Evolutionary conservation across 1,140 invertebrate species (phyloP), one percentile per base, ranked within the genome.

Genomic region (Drosophila paulistorum): DNA sequence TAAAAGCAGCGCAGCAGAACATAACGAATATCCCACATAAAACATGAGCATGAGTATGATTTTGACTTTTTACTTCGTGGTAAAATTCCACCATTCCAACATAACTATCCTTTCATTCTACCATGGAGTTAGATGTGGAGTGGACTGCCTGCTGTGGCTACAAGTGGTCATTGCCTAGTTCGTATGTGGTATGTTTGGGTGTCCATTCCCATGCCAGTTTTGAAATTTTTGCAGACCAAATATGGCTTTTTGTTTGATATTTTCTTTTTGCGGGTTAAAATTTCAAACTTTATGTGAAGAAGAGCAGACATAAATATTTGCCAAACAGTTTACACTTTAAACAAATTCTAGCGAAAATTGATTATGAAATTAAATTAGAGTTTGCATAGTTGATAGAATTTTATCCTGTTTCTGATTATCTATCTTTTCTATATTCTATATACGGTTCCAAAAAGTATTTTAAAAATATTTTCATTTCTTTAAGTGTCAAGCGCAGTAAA

Each of bases 11-110:
- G 80, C 71, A 55, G 69, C 81, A 84, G 63, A 79, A 78, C 71
- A 84, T 74, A 89, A 69, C 81, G 80, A 83, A 87, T 81, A 87
- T 81, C 62, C 62, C 75, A 77, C 79, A 83, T 87, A 83, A 89
- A 87, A 83, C 84, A 87, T 87, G 84, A 89, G 77, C 81, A 65
- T 54, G 62, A 69, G 68, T 65, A 74, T 79, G 81, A 87, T 84
- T 87, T 83, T 83, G 80, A 80, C 69, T 79, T 83, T 76, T 71
- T 74, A 65, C 76, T 66, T 42, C 64, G 60, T 67, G 55, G 51
- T 68, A 54, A 48, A 60, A 60, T 57, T 63, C 26, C 5, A 60
- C 26, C 64, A 37, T 30, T 30, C 35, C 54, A 14, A 20, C 45
- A 23, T 51, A 17, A 72, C 9, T 23, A 14, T 39, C 7, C 45